Conservation (phyloP, 2,113 vertebrate species). For the Arizona elegans region DNA sequence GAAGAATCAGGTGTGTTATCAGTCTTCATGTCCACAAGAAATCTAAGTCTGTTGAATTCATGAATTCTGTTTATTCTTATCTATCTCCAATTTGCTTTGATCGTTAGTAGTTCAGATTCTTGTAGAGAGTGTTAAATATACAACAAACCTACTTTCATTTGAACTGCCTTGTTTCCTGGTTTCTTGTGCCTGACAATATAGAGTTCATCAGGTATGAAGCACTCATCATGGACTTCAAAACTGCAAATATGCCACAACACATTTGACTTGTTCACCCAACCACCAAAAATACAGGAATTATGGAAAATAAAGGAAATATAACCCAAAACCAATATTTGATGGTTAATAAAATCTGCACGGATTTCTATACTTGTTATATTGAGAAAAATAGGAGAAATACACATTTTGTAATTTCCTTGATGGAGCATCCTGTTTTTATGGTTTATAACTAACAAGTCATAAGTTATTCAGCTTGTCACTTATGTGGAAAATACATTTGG, state of each 20-base stretch:
- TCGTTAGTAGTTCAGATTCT: background rate
- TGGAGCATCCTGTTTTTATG: background rate
- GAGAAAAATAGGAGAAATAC: background rate
- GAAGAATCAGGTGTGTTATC: background rate
- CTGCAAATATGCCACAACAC: background rate
- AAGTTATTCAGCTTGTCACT: background rate
- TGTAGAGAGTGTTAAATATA: background rate
- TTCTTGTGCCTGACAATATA: background rate
- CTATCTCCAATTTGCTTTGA: background rate
- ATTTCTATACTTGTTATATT: background rate
- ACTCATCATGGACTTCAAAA: background rate
- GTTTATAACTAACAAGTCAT: background rate
- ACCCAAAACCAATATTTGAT: background rate
- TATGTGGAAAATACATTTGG: background rate
- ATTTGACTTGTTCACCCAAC: background rate
- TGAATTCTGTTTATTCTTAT: background rate
- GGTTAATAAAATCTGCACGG: background rate
- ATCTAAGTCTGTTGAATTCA: background rate
- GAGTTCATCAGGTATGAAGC: background rate
- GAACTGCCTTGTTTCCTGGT: background rate
- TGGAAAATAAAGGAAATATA: background rate
- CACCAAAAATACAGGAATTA: background rate
- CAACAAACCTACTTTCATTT: background rate
- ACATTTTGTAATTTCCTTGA: background rate
- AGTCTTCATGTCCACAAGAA: background rate